phyloP scores from a whole-genome alignment of 2,113 vertebrate species.

The Morone chrysops region DNA sequence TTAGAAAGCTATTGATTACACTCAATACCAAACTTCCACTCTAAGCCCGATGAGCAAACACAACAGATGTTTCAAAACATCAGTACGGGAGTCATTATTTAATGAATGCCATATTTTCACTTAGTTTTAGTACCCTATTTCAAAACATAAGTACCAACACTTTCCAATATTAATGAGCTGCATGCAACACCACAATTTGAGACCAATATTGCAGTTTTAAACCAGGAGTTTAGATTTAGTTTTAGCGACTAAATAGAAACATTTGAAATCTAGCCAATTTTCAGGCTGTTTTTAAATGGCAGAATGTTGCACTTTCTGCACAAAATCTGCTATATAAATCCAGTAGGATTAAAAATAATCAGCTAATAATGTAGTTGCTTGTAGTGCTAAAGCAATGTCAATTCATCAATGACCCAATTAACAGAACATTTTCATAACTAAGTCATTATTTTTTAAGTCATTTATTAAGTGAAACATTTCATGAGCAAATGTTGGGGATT shows the following conservation, averaged over 20 bases:
- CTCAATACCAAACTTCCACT: conserved; percentile 67
- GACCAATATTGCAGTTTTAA: conserved; percentile 14
- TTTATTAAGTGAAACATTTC: background rate
- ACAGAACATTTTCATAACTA: background rate
- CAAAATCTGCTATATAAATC: background rate
- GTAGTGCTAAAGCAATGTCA: background rate
- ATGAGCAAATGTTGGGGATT: background rate
- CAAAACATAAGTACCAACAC: conserved; percentile 29
- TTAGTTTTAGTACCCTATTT: conserved; percentile 46
- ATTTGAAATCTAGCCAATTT: background rate
- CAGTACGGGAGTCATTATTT: conserved; percentile 66
- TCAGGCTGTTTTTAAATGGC: background rate
- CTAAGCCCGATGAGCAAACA: conserved; percentile 55
- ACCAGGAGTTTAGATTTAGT: background rate
- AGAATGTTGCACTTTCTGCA: background rate
- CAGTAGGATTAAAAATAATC: background rate
- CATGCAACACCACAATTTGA: background rate
- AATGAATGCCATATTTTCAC: conserved; percentile 64
- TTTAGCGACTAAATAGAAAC: background rate
- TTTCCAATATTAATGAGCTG: conserved; percentile 44
- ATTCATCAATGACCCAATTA: background rate
- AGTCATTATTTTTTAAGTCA: background rate
- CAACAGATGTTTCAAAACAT: conserved; percentile 74
- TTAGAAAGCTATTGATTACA: conserved; percentile 79
- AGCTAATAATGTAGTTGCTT: background rate